These are phyloP conservation scores for Temnothorax nylanderi DNA, from an alignment of 1,140 invertebrate genomes.

Conservation along the genomic window DNA sequence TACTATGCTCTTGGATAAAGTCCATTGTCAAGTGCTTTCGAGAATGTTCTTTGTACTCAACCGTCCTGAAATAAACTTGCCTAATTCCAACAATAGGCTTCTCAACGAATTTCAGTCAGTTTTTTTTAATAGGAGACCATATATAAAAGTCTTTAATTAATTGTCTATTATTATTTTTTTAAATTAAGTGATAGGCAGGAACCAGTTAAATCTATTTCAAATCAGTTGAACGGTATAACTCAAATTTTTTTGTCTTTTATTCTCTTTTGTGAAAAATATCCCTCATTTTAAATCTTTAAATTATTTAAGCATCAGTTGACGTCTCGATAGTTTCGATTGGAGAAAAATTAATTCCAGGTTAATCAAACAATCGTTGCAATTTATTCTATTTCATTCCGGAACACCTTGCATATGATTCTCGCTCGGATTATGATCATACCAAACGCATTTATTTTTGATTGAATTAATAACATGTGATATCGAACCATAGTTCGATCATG, in stretches of 20 bases:
- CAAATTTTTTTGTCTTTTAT: background rate
- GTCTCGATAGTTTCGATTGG: background rate
- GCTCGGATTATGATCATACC: background rate
- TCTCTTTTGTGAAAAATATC: background rate
- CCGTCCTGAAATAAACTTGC: constrained; percentile 9
- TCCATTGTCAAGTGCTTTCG: constrained; percentile 7
- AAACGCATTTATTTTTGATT: constrained; percentile 21
- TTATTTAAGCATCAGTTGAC: background rate
- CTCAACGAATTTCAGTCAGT: background rate
- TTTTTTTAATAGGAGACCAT: constrained; percentile 11
- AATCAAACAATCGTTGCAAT: background rate
- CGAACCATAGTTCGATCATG: background rate
- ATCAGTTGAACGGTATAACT: background rate
- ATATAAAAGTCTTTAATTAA: background rate
- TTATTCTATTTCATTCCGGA: background rate
- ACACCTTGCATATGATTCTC: background rate
- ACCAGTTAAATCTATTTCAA: background rate
- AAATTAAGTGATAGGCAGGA: background rate
- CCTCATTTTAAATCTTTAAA: background rate
- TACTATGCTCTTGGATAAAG: constrained; percentile 24
- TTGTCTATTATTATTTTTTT: background rate
- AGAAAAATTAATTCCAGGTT: background rate
- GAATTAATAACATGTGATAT: background rate
- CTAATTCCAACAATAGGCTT: background rate
- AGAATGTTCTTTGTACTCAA: background rate